These are phyloP conservation scores for Spodoptera litura DNA, from an alignment of 1,140 invertebrate genomes.

Conservation along the genomic window DNA sequence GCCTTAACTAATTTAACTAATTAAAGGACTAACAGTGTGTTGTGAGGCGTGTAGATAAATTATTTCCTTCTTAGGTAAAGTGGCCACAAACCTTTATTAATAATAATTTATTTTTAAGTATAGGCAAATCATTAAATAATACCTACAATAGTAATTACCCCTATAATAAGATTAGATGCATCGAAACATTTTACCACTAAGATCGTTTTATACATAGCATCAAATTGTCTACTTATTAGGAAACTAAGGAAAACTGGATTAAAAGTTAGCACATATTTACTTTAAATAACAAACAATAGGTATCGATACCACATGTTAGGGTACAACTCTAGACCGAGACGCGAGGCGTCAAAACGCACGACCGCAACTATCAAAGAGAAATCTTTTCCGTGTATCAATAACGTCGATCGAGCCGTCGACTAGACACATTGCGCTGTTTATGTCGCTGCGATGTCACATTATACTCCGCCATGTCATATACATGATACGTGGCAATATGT, in stretches of 20 bases:
- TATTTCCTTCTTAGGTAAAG: too few relatives aligned
- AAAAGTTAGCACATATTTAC: too few relatives aligned
- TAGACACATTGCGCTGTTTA: conserved; percentile 72
- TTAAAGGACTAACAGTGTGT: too few relatives aligned
- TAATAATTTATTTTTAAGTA: neutral
- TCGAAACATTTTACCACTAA: too few relatives aligned
- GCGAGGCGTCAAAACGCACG: conserved; percentile 80
- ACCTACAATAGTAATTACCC: too few relatives aligned
- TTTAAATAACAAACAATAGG: neutral
- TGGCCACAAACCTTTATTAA: neutral
- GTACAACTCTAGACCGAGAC: conserved; percentile 50
- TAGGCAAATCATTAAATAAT: too few relatives aligned
- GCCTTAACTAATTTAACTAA: too few relatives aligned
- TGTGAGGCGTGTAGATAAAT: too few relatives aligned
- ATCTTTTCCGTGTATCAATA: conserved; percentile 87
- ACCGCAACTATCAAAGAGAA: conserved; percentile 86
- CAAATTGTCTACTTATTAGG: too few relatives aligned
- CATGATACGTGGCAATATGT: conserved; percentile 29
- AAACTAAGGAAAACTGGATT: too few relatives aligned
- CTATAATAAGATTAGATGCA: too few relatives aligned
- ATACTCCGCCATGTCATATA: conserved; percentile 26
- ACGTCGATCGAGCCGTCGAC: conserved; percentile 75
- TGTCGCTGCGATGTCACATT: conserved; percentile 48
- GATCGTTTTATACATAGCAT: too few relatives aligned
- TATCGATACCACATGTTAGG: conserved; percentile 17